Base-by-base conservation (phyloP, 2,888 invertebrate species). In the Hanleya hanleyi region DNA sequence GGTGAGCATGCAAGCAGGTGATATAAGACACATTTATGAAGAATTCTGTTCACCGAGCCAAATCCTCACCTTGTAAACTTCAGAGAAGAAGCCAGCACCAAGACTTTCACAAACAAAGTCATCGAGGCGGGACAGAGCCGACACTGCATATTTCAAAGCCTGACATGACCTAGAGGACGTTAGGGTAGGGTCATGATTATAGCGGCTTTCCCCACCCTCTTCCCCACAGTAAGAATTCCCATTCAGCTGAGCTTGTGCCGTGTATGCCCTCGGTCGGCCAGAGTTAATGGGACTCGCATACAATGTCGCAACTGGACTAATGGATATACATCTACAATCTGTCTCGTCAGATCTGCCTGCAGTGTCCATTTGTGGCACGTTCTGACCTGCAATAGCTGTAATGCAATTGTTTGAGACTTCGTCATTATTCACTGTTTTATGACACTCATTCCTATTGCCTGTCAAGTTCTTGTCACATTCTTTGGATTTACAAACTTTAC, bases 1-100 rank as follows among this genome's bases (percentile, higher is more conserved):
- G n/a, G n/a, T n/a, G n/a, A n/a, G n/a, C n/a, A n/a, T n/a, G n/a
- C n/a, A n/a, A n/a, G n/a, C n/a, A n/a, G n/a, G n/a, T n/a, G n/a
- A n/a, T n/a, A n/a, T n/a, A n/a, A n/a, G n/a, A n/a, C n/a, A n/a
- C n/a, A n/a, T n/a, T n/a, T n/a, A n/a, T n/a, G n/a, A n/a, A n/a
- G n/a, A n/a, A n/a, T n/a, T n/a, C n/a, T n/a, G n/a, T n/a, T n/a
- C n/a, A n/a, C n/a, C n/a, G n/a, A n/a, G n/a, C n/a, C n/a, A n/a
- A n/a, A n/a, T n/a, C n/a, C 94, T 93, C 92, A 98, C 98, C 95
- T 98, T 98, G 92, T 96, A 98, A 77, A 98, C 98, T 92, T 97
- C 97, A 4, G 98, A 98, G 92, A 98, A 98, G 92, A 98, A 98
- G 79, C 98, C 98, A 67, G 95, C 93, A 65, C 98, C 98, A 87